Evolutionary conservation across 2,888 invertebrate species (phyloP).

Genomic region (Athetis lepigone): DNA sequence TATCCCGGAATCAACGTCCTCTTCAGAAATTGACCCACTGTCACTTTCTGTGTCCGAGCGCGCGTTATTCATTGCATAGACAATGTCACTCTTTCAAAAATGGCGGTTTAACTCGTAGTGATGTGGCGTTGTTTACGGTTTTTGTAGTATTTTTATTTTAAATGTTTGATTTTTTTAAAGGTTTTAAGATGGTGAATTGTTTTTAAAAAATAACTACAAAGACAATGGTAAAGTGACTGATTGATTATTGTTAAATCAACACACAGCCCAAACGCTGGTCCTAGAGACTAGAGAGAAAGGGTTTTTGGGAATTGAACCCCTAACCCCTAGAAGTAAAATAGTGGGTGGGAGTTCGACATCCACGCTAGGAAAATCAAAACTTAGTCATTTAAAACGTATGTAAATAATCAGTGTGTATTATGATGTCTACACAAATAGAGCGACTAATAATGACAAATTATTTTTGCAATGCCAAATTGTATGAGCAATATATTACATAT

Average conservation of each 20-base stretch:
- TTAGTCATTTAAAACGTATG: no score
- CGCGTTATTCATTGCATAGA: constrained; percentile 72
- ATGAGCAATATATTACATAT: background rate
- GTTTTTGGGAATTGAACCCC: no score
- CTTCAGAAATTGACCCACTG: constrained; percentile 78
- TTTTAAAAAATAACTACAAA: no score
- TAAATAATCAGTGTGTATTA: no score
- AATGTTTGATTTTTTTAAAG: background rate
- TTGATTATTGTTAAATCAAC: no score
- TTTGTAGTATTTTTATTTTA: constrained; percentile 12
- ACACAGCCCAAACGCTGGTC: no score
- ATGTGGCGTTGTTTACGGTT: constrained; percentile 20
- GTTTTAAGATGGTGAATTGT: no score
- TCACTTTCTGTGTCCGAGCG: constrained; percentile 73
- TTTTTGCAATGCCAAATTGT: constrained; percentile 14
- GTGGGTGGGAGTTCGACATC: no score
- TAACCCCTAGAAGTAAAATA: no score
- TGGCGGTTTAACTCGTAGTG: constrained; percentile 30
- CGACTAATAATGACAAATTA: constrained; percentile 6
- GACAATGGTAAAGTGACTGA: no score
- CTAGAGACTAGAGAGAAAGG: no score
- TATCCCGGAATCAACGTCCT: constrained; percentile 86
- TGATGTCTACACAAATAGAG: background rate
- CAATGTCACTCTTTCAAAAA: constrained; percentile 19
- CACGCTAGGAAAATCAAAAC: no score